A percentile compares a stretch with the other conserved stretches of the same genome.
These are phyloP conservation scores for Limnephilus auricula DNA, from an alignment of 2,888 invertebrate species.

Conservation along the genomic window DNA sequence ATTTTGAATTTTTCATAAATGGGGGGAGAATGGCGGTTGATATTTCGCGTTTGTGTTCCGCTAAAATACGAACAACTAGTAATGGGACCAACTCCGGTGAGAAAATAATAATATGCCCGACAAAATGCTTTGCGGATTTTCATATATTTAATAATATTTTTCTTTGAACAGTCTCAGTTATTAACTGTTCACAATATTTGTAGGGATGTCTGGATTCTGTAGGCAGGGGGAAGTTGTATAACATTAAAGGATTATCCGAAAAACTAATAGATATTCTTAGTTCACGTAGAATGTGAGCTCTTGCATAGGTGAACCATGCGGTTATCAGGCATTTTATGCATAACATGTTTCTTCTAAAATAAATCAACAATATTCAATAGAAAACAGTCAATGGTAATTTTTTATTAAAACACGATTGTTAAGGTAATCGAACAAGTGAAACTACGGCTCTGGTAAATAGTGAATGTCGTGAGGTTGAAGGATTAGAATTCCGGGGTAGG, in stretches of 20 bases:
- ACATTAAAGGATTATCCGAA: not conserved
- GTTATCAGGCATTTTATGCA: no score
- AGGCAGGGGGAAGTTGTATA: not conserved
- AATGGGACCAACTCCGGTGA: not conserved
- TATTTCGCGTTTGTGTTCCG: conserved; percentile 13
- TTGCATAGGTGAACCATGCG: no score
- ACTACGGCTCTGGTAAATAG: no score
- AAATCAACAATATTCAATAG: no score
- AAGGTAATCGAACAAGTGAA: no score
- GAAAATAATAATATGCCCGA: not conserved
- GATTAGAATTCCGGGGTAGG: no score
- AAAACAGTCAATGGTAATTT: no score
- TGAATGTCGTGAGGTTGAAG: no score
- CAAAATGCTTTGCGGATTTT: not conserved
- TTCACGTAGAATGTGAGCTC: no score
- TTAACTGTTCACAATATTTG: not conserved
- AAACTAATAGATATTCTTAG: not conserved
- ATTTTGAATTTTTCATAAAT: conserved; percentile 61
- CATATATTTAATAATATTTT: not conserved
- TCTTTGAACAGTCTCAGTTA: not conserved
- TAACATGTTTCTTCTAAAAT: no score
- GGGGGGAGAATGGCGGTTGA: conserved; percentile 39
- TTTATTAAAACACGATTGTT: no score
- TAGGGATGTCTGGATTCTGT: not conserved
- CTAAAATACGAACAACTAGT: not conserved